phyloP scores from a whole-genome alignment of 2,888 invertebrate species.

The Eupithecia insigniata region DNA sequence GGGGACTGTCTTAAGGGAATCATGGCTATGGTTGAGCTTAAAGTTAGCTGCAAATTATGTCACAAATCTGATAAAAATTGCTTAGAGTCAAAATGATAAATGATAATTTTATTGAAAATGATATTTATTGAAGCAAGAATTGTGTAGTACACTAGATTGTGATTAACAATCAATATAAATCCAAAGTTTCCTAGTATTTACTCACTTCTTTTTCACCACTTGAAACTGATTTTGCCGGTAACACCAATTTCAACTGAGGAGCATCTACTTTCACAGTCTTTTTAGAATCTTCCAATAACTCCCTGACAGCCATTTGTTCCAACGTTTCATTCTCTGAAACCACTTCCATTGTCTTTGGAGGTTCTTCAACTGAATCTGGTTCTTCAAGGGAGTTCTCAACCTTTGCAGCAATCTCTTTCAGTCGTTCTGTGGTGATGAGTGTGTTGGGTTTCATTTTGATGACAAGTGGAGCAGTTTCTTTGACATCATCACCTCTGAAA shows the following conservation, averaged over 20 bases:
- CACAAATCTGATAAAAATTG: too few species aligned
- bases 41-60: too few species aligned
- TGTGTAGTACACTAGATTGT: too few species aligned
- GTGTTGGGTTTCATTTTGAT: slow-evolving; percentile 87
- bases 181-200: too few species aligned
- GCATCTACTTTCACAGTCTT: slow-evolving; percentile 66
- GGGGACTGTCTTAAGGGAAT: too few species aligned
- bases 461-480: slow-evolving; percentile 83
- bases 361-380: slow-evolving; percentile 57
- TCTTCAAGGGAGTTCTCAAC: slow-evolving; percentile 81
- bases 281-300: slow-evolving; percentile 86
- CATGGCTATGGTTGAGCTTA: too few species aligned
- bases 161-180: not conserved
- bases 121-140: too few species aligned
- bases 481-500: slow-evolving; percentile 80
- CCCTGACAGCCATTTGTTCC: slow-evolving; percentile 90
- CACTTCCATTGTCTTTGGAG: slow-evolving; percentile 55
- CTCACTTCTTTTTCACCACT: slow-evolving; percentile 86
- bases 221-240: slow-evolving; percentile 82
- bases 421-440: slow-evolving; percentile 79
- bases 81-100: too few species aligned
- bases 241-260: slow-evolving; percentile 79
- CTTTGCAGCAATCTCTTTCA: slow-evolving; percentile 78
- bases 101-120: too few species aligned
- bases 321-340: slow-evolving; percentile 62